Base-by-base conservation (phyloP, 2,797 vertebrate genomes). In the Pterois miles region DNA sequence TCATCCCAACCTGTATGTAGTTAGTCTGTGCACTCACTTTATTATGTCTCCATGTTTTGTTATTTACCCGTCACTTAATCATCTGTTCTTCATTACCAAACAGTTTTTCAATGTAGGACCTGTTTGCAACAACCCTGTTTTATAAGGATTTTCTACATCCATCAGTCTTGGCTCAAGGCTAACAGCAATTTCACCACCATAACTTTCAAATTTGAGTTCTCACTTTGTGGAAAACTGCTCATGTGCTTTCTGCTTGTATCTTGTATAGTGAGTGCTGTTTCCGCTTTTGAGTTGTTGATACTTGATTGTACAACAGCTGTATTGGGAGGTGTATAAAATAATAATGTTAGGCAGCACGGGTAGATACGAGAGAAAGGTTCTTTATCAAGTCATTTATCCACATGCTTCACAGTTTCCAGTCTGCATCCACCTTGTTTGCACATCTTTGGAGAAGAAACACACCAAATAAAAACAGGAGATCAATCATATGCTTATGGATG, bases 401-500 rank as follows among this genome's bases (percentile, higher is more conserved):
- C 16, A 31, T 1, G 22, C 5, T 59, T 36, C 7, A 12, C 38
- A 58, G 22, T 56, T 68, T 23, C 11, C 5, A 40, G 53, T 59
- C 43, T 71, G n/a, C 33, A 65, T 56, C 34, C 6, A 57, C 9
- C 11, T 65, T 59, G 5, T 27, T 34, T 54, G 22, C 52, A 50
- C 22, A 27, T 67, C 13, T 36, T 58, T 38, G 7, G 10, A n/a
- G 5, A 25, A 67, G 48, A 64, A 46, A 70, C 1, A 79, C 20
- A 66, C 14, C 29, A 87, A 89, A 88, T 64, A 73, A 93, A 79
- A 76, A 91, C 89, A 86, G 56, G 80, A 91, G 25, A 79, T 20
- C 59, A 52, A 59, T 80, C 4, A 73, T 93, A 93, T 96, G 95
- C 96, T 96, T 96, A 97, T 96, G 96, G 95, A 97, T 96, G 97